Base-by-base conservation (phyloP, 2,888 invertebrate species). In the Drepana falcataria region DNA sequence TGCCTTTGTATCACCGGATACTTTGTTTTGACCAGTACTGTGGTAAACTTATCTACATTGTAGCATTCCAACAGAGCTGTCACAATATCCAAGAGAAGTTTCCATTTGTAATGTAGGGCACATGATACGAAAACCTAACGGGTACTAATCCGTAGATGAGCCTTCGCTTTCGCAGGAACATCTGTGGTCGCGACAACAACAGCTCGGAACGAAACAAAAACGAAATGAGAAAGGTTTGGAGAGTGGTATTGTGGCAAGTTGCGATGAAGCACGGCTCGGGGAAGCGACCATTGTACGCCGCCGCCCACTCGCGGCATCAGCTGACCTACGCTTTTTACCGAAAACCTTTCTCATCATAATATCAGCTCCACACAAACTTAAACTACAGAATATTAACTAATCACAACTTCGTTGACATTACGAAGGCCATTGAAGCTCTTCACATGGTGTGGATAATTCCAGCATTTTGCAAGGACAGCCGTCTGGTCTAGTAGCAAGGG, bases 161-260 rank as follows among this genome's bases (percentile, higher is more conserved):
- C 83, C 84, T 79, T 69, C 70, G 81, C 73, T 79, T 80, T 79
- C 79, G 79, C 68, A 72, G 71, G 65, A 83, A 81, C 89, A 89
- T 85, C 87, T 89, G 89, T 75, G 86, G 68, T 81, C 82, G 75
- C 76, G 77, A 73, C 80, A 75, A 75, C 79, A 72, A 71, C 74
- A 73, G 62, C 58, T 66, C 63, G 66, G 67, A 68, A 66, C 75
- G 76, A 85, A 85, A 89, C 89, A 89, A 89, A 89, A 88, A 88
- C 89, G 79, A 80, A 84, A 89, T 89, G 88, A 87, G 86, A 88
- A 85, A 89, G 88, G 86, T 85, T 87, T 75, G 81, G 81, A 77
- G 78, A 82, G 80, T 81, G 77, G 79, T 77, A 87, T 86, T 88
- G 88, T 84, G 74, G 79, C 71, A 83, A 85, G 78, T 86, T 85